Base-by-base conservation (phyloP, 2,113 vertebrate species). In the Pseudopodoces humilis region DNA sequence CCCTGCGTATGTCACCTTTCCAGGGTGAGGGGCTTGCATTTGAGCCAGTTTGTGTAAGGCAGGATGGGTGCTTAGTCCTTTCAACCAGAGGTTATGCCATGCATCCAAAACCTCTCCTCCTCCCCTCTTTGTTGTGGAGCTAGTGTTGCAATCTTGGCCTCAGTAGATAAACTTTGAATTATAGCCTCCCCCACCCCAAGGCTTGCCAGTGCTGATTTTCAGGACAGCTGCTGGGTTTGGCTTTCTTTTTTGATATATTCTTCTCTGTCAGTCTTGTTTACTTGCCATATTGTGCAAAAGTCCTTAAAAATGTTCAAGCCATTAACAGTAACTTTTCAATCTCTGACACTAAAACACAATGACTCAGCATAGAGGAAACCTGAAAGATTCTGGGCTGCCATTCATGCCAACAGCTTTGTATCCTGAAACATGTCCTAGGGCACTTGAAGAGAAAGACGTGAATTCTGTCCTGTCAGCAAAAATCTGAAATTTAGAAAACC, bases 11-110 rank as follows among this genome's bases (percentile, higher is more conserved):
- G 33, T 15, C 22, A 18, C 11, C 23, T 18, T 55, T 18, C 18
- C 30, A 3, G 6, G 22, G 4, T 28, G 5, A 1, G 6, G 23
- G 24, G 1, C 13, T n/a, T 41, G 27, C 13, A 65, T 18, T 0
- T 47, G 30, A 13, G 20, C 12, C 23, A 56, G 23, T 56, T 65
- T 64, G 6, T 20, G 6, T 30, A 10, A 47, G 15, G 30, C 13
- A 56, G 10, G 13, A 39, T 65, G 10, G 3, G 3, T 41, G 6
- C 30, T 35, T 18, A 30, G 16, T 49, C 9, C 20, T 28, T 58
- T 41, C 43, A 20, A 58, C 30, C 60, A 67, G 25, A 50, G 16
- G 31, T 31, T 30, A 30, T 24, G 15, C 8, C 6, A 22, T 15
- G 11, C 11, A 13, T 13, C 2, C 30, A 9, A 50, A 76, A 35